These are phyloP conservation scores for Hipparchia sbordonii DNA, from an alignment of 2,888 invertebrate species.

Conservation along the genomic window DNA sequence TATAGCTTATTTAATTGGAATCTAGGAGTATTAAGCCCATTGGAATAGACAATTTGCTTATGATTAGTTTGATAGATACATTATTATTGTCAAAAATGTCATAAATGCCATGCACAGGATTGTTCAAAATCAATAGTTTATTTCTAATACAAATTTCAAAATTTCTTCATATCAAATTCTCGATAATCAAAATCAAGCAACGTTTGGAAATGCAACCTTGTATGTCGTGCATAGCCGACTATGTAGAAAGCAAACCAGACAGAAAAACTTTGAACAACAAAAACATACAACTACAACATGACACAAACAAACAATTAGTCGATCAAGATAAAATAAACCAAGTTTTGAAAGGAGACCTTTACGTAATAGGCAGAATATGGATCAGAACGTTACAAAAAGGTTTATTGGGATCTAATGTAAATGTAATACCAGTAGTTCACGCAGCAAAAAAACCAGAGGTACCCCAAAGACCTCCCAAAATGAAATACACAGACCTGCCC, in stretches of 20 bases:
- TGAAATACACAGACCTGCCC: slow-evolving; percentile 64
- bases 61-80: neutral
- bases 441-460: slow-evolving; percentile 47
- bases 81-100: slow-evolving; percentile 6
- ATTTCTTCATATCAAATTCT: slow-evolving; percentile 2
- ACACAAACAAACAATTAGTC: slow-evolving; percentile 23
- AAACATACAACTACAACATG: slow-evolving; percentile 44
- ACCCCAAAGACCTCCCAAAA: slow-evolving; percentile 58
- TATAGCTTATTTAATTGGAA: no score
- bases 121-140: slow-evolving; percentile 11
- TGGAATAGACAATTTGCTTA: neutral
- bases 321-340: slow-evolving; percentile 25
- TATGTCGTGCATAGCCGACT: slow-evolving; percentile 4
- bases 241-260: slow-evolving; percentile 1
- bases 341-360: slow-evolving; percentile 53
- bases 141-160: neutral
- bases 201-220: slow-evolving; percentile 34
- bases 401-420: slow-evolving; percentile 51
- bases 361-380: slow-evolving; percentile 57
- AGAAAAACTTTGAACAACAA: slow-evolving; percentile 21
- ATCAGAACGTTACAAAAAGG: slow-evolving; percentile 50
- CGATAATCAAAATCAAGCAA: neutral
- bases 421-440: slow-evolving; percentile 54
- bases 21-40: no score
- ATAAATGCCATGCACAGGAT: neutral